Base-by-base conservation (phyloP, 1,140 invertebrate species). In the Atta cephalotes region DNA sequence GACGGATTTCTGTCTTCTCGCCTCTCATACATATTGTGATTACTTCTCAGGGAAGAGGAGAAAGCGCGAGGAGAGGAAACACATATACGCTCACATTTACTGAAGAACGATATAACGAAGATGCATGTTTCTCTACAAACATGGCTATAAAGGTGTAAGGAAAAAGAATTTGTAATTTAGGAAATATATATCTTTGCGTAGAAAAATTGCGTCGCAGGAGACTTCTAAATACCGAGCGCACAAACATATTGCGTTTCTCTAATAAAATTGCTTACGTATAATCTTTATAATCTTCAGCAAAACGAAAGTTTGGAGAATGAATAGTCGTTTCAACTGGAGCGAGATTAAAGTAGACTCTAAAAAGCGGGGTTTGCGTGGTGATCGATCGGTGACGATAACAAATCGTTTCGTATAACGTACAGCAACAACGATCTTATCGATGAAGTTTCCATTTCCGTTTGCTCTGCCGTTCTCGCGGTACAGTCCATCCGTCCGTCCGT, bases 1-100 rank as follows among this genome's bases (percentile, higher is more conserved):
- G 84, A 87, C 87, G 87, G 80, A 88, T 91, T 92, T 93, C 92
- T 93, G 92, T 93, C 93, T 92, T 92, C 89, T 91, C 89, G 89
- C 86, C 92, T 92, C 92, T 94, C 94, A 94, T 94, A 94, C 93
- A 94, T 94, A 94, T 94, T 94, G 91, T 94, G 93, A 94, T 95
- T 95, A 94, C 93, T 93, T 94, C 89, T 89, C 88, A 92, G 86
- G 87, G 89, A 92, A 66, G 81, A 77, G 51, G 78, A 77, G 70
- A 58, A 62, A 62, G 31, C 31, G 70, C 35, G 76, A 87, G 56
- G 74, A 51, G 76, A 79, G 65, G 78, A 86, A 91, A 65, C 53
- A 82, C 84, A 82, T 71, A 58, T 62, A 78, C 31, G 3, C 60
- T 53, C 16, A 62, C 25, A 65, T 72, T 63, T 87, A 80, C 65